Base-by-base conservation (phyloP, 53 echinoderm and acorn worm genomes). In the Antedon mediterranea region DNA sequence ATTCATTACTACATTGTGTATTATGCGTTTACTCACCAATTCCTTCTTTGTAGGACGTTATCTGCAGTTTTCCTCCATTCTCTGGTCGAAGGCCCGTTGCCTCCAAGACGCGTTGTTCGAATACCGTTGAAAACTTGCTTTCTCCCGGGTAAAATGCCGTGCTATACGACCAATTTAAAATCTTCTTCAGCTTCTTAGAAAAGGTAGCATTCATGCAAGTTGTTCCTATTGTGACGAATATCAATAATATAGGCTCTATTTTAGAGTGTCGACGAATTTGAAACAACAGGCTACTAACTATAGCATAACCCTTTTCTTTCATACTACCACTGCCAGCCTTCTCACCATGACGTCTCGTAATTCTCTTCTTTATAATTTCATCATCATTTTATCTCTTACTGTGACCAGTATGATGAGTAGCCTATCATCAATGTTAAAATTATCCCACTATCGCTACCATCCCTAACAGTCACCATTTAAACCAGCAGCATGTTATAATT, bases 51-150 rank as follows among this genome's bases (percentile, higher is more conserved):
- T 95, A 95, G 0, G 95, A 95, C 4, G 95, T 95, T 26, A 95
- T 83, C 76, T 95, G 95, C 41, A 91, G 88, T 81, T 95, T 95
- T 31, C 95, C 95, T 30, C 94, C 94, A 75, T 91, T 91, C 27
- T 75, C 73, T 28, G 88, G 87, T 33, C 77, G 72, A 31, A 95
- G 76, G 0, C 91, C 95, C 3, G 95, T 86, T 30, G 91, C 89
- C 76, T 84, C 29, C 30, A 83, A 82, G n/a, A 92, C 89, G 28
- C 87, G 72, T 41, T 85, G 79, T 71, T 87, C 91, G 83, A 95
- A 95, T 43, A 78, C 32, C 1, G 76, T 85, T 1, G 95, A 76
- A 74, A 95, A 95, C 42, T 83, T 87, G 31, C 85, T 89, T 43
- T 95, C 95, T 29, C 81, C 84, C 0, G 95, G 91, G 74, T 95